Evolutionary conservation across 2,113 vertebrate species (phyloP), one percentile per base, ranked within the genome.

Genomic region (Acrocephalus kingi): DNA sequence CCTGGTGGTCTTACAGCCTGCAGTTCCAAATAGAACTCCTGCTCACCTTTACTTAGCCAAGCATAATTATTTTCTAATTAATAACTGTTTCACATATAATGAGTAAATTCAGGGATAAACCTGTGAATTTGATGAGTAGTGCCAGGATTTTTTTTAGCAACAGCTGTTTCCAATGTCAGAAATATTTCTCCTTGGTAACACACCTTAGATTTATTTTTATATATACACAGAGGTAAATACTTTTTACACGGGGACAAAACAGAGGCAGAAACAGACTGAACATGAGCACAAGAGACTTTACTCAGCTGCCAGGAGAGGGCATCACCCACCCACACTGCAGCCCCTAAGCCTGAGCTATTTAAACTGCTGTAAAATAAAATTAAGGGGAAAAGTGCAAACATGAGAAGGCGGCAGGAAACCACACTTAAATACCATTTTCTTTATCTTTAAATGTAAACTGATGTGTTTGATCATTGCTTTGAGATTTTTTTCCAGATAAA

Each of bases 231-330:
- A 17, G 6, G 18, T 5, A 45, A 2, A 11, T 11, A 13, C 6
- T 46, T 13, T 61, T 52, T 20, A 18, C 13, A 6, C 0, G 2
- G 31, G 39, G 20, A 28, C 35, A 19, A 52, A 71, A n/a, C 5
- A 49, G 63, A 67, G 11, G 59, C 20, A 58, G 41, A 43, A 73
- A 11, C 25, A 61, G 35, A 2, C 31, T 3, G 43, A 58, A 49
- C 1, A 4, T 1, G 22, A 22, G 11, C 2, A 13, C 19, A 0
- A 21, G 17, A 43, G 41, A 18, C 16, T 82, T 51, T 3, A 15
- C 54, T 41, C 31, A 69, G 15, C 66, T 13, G 86, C 93, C 90
- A 79, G 67, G 23, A 94, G 93, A 92, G 90, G 93, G 93, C 93
- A 59, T 48, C 86, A 69, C 62, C 62, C 55, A 58, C 62, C 54